Conservation (phyloP, 2,797 vertebrate species). For the Gymnoscopelus microlampas region DNA sequence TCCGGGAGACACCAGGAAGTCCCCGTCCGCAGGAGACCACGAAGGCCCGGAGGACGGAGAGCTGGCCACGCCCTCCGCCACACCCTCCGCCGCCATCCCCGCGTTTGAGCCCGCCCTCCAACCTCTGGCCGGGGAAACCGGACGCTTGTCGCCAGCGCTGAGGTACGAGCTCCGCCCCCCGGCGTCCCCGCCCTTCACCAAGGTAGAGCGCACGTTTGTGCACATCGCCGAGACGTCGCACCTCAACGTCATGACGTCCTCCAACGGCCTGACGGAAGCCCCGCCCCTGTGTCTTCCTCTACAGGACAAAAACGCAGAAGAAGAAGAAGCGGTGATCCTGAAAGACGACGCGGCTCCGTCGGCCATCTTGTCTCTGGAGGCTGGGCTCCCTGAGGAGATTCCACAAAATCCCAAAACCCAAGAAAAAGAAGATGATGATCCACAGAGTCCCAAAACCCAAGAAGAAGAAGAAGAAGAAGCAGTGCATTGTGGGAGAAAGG, state of each 20-base stretch:
- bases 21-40: slow-evolving; percentile 85
- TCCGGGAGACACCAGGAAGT: slow-evolving; percentile 93
- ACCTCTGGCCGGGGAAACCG: slow-evolving; percentile 71
- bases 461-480: slow-evolving; percentile 54
- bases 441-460: slow-evolving; percentile 42
- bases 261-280: slow-evolving; percentile 75
- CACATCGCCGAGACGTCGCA: slow-evolving; percentile 97
- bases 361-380: slow-evolving; percentile 21
- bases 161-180: slow-evolving; percentile 85
- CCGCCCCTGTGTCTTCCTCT: background rate
- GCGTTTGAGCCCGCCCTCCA: slow-evolving; percentile 66
- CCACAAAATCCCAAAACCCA: slow-evolving; percentile 22
- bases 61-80: slow-evolving; percentile 83
- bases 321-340: slow-evolving; percentile 4
- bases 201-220: slow-evolving; percentile 96
- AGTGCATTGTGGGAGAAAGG: slow-evolving; percentile 32
- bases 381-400: slow-evolving; percentile 50
- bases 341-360: background rate
- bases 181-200: slow-evolving; percentile 93
- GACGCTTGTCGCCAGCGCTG: slow-evolving; percentile 88
- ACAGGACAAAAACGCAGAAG: slow-evolving; percentile 19
- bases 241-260: slow-evolving; percentile 88
- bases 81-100: slow-evolving; percentile 28
- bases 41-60: slow-evolving; percentile 84
- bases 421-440: slow-evolving; percentile 27